Evolutionary conservation across 1,140 invertebrate species (phyloP).

Genomic region (Drosophila ercepeae): DNA sequence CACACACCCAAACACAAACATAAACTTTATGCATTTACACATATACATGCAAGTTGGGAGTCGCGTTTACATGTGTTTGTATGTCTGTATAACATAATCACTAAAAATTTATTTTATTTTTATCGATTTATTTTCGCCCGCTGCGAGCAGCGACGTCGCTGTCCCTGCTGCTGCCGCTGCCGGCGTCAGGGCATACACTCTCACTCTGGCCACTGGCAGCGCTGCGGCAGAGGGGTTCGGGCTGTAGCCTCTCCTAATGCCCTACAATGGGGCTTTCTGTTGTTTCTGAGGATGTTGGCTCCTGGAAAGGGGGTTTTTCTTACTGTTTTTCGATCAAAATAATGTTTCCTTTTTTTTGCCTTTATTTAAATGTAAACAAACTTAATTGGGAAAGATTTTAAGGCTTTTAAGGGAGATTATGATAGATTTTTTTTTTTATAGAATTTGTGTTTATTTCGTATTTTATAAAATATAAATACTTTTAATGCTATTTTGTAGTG

Average conservation of each 20-base stretch:
- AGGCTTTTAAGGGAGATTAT: too few relatives aligned
- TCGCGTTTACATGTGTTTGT: slow-evolving; percentile 35
- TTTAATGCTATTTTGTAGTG: neutral
- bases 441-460: neutral
- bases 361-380: neutral
- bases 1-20: too few relatives aligned
- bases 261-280: slow-evolving; percentile 28
- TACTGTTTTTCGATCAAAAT: neutral
- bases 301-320: neutral
- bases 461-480: neutral
- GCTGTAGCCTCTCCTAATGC: slow-evolving; percentile 42
- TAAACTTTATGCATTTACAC: slow-evolving; percentile 29
- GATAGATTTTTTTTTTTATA: too few relatives aligned
- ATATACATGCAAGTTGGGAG: slow-evolving; percentile 21
- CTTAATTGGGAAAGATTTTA: neutral
- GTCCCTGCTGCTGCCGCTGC: too few relatives aligned
- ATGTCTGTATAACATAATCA: slow-evolving; percentile 70
- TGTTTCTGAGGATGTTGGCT: slow-evolving; percentile 3
- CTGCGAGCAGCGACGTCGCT: slow-evolving; percentile 46
- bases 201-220: slow-evolving; percentile 26
- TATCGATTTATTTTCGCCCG: slow-evolving; percentile 79
- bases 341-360: too few relatives aligned
- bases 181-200: slow-evolving; percentile 55
- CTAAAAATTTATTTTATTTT: slow-evolving; percentile 83
- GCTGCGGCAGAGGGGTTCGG: slow-evolving; percentile 26